Base-by-base conservation (phyloP, 2,797 vertebrate genomes). In the Petrocephalus sullivani region DNA sequence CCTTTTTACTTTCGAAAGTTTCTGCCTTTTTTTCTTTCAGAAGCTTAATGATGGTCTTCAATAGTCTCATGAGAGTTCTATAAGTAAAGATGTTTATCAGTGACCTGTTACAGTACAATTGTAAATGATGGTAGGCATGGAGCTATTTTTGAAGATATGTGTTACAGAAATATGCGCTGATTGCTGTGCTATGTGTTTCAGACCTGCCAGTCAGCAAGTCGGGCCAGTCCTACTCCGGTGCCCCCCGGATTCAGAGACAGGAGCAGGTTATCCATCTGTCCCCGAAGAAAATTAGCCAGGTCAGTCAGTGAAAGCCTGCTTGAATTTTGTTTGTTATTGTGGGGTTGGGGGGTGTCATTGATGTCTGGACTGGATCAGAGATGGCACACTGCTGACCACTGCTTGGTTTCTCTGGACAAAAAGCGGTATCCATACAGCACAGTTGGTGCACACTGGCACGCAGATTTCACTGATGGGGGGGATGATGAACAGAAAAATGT, bases 261-360 rank as follows among this genome's bases (percentile, higher is more conserved):
- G 98, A 99, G 92, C 98, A 98, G 0, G 98, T 99, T 91, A 98
- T 98, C 89, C 98, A 99, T 89, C 92, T 98, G 90, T 99, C 98
- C 91, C 98, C 98, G 1, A 98, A 98, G 95, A 99, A 98, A 90
- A 95, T 97, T 93, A 97, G 97, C 90, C 98, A 99, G 95, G 98
- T 99, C 94, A 90, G 94, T 23, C 14, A 33, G 21, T 46, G 37
- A 46, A 78, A 46, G 37, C 37, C 37, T 41, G 12, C 37, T 46
- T 78, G 5, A 46, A 78, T 46, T 78, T 46, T 78, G 71, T 78
- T 78, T 71, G 64, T 12, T 37, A 0, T 71, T 71, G 28, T 78
- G 6, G 33, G 12, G 28, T 71, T 28, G 33, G 1, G 33, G 71
- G 41, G 33, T 28, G 37, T 8, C 71, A n/a, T 9, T n/a, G 71